Evolutionary conservation across 2,797 vertebrate species (phyloP), one percentile per base, ranked within the genome.

Genomic region (Semotilus atromaculatus): DNA sequence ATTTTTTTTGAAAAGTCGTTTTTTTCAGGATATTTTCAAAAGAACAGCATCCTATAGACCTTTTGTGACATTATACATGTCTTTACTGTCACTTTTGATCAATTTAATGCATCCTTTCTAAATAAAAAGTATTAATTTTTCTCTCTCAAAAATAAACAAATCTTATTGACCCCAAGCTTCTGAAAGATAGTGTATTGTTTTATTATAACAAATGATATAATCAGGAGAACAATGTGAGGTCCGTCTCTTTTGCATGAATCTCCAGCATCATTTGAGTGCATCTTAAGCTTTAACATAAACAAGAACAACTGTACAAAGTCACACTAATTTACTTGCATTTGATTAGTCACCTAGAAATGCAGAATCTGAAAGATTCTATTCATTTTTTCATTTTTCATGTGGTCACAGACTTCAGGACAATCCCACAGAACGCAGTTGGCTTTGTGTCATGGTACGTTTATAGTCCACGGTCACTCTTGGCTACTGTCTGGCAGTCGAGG

Each of bases 401-500:
- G 34, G 51, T 60, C 26, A 31, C 10, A 43, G 40, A 9, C 29
- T 36, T 55, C 31, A 55, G 31, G 51, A 60, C 26, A 45, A 55
- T 36, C 40, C 23, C 40, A n/a, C 8, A 26, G 8, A 34, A 67
- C 11, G 3, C 72, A 8, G 34, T 7, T 51, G 70, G 18, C 38
- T 43, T 60, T 43, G 38, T 4, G 55, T 82, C 80, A 72, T 72
- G 53, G 70, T 31, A 26, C 5, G 29, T 19, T 82, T 19, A 14
- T 86, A 74, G 84, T n/a, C 58, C 2, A 19, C 85, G 71, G 62
- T 43, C 73, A 88, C 82, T 66, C 83, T 16, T 40, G 80, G 55
- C 75, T 34, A 43, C 38, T 85, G 60, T 71, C 86, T 81, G 86
- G 74, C 43, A 90, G 91, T 86, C 71, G 79, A 87, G 38, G 45